Evolutionary conservation across 2,888 invertebrate species (phyloP).

Genomic region (Neoitamus cyanurus): DNA sequence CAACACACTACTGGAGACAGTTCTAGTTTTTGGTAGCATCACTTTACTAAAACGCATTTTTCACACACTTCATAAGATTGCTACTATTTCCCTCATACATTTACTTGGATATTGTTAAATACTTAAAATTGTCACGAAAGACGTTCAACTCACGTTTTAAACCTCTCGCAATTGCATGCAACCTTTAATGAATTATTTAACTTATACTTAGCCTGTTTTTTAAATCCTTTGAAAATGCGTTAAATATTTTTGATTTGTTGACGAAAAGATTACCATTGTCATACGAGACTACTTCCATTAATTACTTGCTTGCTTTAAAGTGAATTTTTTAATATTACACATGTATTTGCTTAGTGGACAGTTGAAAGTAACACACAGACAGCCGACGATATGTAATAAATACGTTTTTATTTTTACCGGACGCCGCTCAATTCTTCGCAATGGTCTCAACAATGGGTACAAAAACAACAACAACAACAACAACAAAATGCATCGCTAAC

Average conservation of each 20-base stretch:
- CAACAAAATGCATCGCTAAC: constrained; percentile 19
- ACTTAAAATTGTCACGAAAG: neutral
- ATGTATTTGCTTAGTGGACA: neutral
- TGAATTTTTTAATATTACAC: neutral
- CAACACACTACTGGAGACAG: no score
- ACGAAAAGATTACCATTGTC: constrained; percentile 65
- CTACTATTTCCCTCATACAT: neutral
- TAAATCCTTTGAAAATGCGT: neutral
- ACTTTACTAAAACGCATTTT: neutral
- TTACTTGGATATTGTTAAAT: neutral
- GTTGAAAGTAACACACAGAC: neutral
- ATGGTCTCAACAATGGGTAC: constrained; percentile 42
- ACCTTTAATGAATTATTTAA: constrained; percentile 16
- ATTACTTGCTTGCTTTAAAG: neutral
- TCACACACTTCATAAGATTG: neutral
- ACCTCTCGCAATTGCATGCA: neutral
- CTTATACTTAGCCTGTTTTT: neutral
- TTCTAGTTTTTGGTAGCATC: no score
- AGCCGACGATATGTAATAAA: constrained; percentile 36
- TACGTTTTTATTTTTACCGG: constrained; percentile 46
- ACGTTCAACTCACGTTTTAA: neutral
- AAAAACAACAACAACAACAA: constrained; percentile 31
- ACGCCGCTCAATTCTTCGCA: constrained; percentile 35
- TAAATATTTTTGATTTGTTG: neutral
- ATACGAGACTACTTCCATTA: constrained; percentile 54